Evolutionary conservation across 2,888 invertebrate species (phyloP).

Genomic region (Allophyes oxyacanthae): DNA sequence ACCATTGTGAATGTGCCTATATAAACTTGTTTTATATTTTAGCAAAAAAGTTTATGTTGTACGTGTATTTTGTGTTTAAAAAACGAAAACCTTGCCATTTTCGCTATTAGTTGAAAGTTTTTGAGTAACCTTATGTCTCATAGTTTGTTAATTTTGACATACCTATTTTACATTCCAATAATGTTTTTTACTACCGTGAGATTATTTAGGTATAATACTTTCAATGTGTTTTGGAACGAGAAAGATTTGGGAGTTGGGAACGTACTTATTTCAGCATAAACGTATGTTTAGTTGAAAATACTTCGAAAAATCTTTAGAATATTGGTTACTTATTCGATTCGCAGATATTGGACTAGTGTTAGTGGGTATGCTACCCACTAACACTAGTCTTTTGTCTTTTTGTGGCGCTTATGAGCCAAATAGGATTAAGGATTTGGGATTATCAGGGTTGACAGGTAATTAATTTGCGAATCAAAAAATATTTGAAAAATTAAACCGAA

Average conservation of each 20-base stretch:
- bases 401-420: constrained; percentile 45
- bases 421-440: constrained; percentile 36
- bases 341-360: constrained; percentile 56
- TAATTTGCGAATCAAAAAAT: constrained; percentile 10
- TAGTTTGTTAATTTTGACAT: constrained; percentile 40
- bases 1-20: constrained; percentile 6
- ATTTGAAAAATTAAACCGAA: constrained; percentile 9
- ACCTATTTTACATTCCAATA: constrained; percentile 58
- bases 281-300: constrained; percentile 43
- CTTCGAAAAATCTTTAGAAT: constrained; percentile 38
- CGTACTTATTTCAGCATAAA: constrained; percentile 60
- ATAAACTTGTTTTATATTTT: no score
- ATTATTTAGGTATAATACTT: constrained; percentile 36
- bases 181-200: constrained; percentile 36
- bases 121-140: neutral
- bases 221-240: constrained; percentile 42
- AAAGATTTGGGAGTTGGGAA: constrained; percentile 59
- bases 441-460: constrained; percentile 50
- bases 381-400: constrained; percentile 48
- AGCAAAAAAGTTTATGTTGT: no score
- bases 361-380: constrained; percentile 52
- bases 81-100: constrained; percentile 45
- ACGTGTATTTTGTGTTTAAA: no score
- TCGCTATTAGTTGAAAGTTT: constrained; percentile 16
- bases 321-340: constrained; percentile 59